Percentiles rank a stretch among this genome's conserved stretches.
These are phyloP conservation scores for Cottoperca gobio DNA, from an alignment of 2,797 vertebrate genomes.

Conservation along the genomic window DNA sequence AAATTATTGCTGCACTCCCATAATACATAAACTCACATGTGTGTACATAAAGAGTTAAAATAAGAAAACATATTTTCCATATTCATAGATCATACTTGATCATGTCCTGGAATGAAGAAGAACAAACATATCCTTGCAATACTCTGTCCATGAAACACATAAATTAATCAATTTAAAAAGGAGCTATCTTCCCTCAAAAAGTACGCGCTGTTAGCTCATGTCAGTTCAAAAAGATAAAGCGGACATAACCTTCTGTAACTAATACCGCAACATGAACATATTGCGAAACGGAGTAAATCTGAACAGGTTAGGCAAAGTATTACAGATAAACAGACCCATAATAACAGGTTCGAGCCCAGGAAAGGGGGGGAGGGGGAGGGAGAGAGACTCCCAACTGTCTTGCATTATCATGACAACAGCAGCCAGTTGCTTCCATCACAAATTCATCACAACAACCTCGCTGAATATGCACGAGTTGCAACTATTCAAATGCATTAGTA, in stretches of 20 bases:
- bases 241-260: conserved; percentile 33
- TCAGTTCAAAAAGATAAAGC: conserved; percentile 18
- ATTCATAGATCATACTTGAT: not conserved
- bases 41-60: not conserved
- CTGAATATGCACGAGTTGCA: conserved; percentile 64
- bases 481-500: conserved; percentile 7
- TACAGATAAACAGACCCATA: conserved; percentile 65
- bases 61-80: not conserved
- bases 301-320: conserved; percentile 58
- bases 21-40: not conserved
- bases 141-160: not conserved
- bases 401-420: conserved; percentile 78
- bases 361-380: not conserved
- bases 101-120: not conserved
- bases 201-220: conserved; percentile 2
- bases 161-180: not conserved
- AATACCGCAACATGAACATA: conserved; percentile 39
- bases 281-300: conserved; percentile 63
- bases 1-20: not conserved
- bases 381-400: conserved; percentile 51
- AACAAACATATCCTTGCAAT: not conserved
- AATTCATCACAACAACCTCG: conserved; percentile 50
- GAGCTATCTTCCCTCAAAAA: conserved; percentile 1
- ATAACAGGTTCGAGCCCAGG: conserved; percentile 55
- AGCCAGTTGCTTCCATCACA: conserved; percentile 56